Percentiles rank a stretch among this genome's conserved stretches.
These are phyloP conservation scores for Hirundo rustica DNA, from an alignment of 2,797 vertebrate species.

Conservation along the genomic window DNA sequence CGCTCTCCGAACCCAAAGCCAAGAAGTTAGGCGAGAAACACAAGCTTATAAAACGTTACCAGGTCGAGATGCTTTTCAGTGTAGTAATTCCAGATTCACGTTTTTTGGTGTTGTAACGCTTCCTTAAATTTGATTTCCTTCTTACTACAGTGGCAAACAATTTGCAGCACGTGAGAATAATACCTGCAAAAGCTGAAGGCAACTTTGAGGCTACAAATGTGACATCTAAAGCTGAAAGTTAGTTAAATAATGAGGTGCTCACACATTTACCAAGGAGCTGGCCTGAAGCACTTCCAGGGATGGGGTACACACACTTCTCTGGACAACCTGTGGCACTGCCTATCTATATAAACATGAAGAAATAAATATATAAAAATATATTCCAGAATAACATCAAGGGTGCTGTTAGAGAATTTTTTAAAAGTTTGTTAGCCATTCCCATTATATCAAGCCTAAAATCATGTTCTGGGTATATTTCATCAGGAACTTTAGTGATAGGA, in stretches of 20 bases:
- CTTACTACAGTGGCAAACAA: neutral
- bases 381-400: neutral
- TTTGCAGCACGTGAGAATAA: neutral
- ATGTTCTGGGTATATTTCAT: neutral
- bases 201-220: neutral
- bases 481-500: neutral
- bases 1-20: neutral
- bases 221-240: neutral
- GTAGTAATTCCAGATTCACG: neutral
- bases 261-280: neutral
- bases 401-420: accelerated
- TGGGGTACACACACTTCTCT: neutral
- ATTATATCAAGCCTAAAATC: neutral
- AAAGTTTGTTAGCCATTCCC: neutral
- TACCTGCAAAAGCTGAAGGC: neutral
- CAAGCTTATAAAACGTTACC: neutral
- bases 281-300: neutral
- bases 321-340: neutral
- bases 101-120: neutral
- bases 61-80: accelerated
- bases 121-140: neutral
- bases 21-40: neutral
- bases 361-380: neutral
- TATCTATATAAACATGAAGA: neutral
- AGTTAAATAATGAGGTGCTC: neutral